These are phyloP conservation scores for Hemibagrus wyckioides DNA, from an alignment of 2,113 vertebrate species.

Conservation along the genomic window DNA sequence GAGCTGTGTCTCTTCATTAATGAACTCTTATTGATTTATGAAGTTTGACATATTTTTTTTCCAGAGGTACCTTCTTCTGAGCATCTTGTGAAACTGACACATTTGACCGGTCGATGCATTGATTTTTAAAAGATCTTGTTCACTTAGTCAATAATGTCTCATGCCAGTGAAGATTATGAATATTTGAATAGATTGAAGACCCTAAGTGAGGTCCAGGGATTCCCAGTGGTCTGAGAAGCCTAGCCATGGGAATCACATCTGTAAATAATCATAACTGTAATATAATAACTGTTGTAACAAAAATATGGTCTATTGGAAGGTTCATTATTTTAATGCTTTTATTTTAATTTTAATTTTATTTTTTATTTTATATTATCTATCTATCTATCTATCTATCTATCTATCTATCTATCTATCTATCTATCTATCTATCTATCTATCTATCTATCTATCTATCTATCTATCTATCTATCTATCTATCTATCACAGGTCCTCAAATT, in stretches of 20 bases:
- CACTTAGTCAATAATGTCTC: neutral
- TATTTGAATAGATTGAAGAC: neutral
- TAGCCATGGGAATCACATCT: neutral
- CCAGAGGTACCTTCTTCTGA: slow-evolving; percentile 50
- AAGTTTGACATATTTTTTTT: slow-evolving; percentile 23
- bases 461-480: neutral
- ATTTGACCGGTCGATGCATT: slow-evolving; percentile 51
- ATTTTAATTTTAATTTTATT: too few relatives aligned
- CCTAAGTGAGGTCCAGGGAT: neutral
- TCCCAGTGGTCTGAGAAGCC: neutral
- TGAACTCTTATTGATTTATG: slow-evolving; percentile 71
- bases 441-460: too few relatives aligned
- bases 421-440: too few relatives aligned
- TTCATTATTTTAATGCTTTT: neutral
- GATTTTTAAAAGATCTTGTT: neutral
- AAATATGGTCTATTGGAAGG: neutral
- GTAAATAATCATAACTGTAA: neutral
- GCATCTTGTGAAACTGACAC: slow-evolving; percentile 59
- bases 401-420: too few relatives aligned
- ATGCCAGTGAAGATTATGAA: neutral
- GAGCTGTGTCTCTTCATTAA: slow-evolving; percentile 66
- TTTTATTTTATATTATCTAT: too few relatives aligned
- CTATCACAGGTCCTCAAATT: neutral
- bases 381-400: too few relatives aligned
- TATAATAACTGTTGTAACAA: neutral